These are phyloP conservation scores for Catagonus wagneri DNA, from an alignment of 2,113 vertebrate species.

Conservation along the genomic window DNA sequence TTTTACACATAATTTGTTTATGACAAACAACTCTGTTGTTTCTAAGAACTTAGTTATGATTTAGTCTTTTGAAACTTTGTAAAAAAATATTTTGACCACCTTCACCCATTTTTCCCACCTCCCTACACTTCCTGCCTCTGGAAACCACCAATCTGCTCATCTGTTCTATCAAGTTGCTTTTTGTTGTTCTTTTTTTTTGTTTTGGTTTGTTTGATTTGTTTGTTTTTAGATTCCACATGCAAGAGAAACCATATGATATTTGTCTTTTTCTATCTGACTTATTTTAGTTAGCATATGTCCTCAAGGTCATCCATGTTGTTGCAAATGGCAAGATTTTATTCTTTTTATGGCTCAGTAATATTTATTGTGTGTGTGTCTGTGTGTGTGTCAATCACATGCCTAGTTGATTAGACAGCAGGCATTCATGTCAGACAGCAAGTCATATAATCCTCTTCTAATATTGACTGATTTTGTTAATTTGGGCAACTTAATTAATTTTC, in stretches of 20 bases:
- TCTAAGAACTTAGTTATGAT: slow-evolving; percentile 39
- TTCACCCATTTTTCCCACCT: not conserved
- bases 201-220: not conserved
- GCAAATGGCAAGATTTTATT: not conserved
- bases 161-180: not conserved
- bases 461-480: not conserved
- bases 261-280: not conserved
- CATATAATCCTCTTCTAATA: not conserved
- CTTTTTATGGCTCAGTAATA: not conserved
- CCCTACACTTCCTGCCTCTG: not conserved
- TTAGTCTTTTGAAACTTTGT: slow-evolving; percentile 5
- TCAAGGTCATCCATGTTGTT: not conserved
- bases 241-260: not conserved
- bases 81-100: not conserved
- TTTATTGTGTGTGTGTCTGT: not conserved
- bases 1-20: slow-evolving; percentile 41
- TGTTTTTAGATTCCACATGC: not conserved
- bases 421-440: not conserved
- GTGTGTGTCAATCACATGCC: too few relatives aligned
- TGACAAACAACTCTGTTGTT: not conserved
- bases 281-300: not conserved
- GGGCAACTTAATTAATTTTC: not conserved
- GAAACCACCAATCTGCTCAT: not conserved
- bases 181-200: not conserved
- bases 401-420: not conserved